Conservation (phyloP, 2,888 invertebrate genomes). For the Xylota sylvarum region DNA sequence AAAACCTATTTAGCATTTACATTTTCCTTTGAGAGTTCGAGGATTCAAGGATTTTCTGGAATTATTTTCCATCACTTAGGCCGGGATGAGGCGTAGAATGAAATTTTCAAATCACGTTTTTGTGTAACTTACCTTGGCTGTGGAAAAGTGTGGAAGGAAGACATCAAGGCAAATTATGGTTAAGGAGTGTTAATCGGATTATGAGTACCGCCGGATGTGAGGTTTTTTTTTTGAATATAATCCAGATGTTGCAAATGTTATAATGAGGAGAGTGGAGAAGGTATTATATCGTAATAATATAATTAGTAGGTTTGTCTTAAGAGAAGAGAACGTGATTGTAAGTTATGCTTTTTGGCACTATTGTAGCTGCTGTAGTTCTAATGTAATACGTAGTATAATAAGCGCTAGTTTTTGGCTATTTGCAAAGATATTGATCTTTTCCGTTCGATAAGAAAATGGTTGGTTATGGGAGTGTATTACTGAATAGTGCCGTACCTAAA, state of each 20-base stretch:
- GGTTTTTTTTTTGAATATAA: neutral
- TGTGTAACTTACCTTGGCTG: neutral
- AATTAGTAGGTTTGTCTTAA: too few species aligned
- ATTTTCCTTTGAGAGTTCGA: neutral
- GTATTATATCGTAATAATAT: too few species aligned
- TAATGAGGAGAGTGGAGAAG: neutral
- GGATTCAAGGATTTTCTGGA: neutral
- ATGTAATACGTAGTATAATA: too few species aligned
- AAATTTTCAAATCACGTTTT: constrained; percentile 10
- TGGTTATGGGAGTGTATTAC: too few species aligned
- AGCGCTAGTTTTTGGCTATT: too few species aligned
- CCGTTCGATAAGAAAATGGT: too few species aligned
- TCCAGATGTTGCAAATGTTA: neutral
- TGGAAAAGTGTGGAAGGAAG: neutral
- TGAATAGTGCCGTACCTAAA: too few species aligned
- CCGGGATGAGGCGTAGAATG: neutral
- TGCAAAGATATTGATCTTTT: too few species aligned
- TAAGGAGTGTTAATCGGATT: neutral
- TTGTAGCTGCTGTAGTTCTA: too few species aligned
- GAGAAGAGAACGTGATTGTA: too few species aligned
- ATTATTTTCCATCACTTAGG: neutral
- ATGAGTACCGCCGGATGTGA: neutral
- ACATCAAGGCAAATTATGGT: neutral
- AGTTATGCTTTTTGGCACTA: too few species aligned
- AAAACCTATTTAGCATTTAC: constrained; percentile 35